Evolutionary conservation across 2,113 vertebrate species (phyloP), one percentile per base, ranked within the genome.

Genomic region (Nycticorax nycticorax): DNA sequence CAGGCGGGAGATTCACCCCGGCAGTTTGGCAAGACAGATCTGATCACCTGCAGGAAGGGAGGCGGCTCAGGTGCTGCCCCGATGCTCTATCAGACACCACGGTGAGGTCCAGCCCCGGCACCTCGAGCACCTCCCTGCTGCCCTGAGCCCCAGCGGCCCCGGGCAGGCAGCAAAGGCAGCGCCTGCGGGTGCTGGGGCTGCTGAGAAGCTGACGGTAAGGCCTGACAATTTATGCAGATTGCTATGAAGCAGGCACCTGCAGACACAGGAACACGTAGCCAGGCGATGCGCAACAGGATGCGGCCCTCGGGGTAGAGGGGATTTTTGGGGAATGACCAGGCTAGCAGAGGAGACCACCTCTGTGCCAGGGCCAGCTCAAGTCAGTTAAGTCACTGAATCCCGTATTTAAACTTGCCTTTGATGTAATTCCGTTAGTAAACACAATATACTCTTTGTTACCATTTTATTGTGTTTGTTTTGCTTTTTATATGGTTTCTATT

Each of bases 1-100:
- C 24, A 28, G 79, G 53, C 48, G 53, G 62, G 62, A 69, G 43
- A 26, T 77, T 33, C 52, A 48, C 47, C n/a, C 20, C 0, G 6
- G 22, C 21, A 39, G 41, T 2, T 30, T 1, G 1, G 15, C 0
- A 1, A 66, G 56, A 45, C 48, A 2, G 5, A 16, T 4, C 0
- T 0, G 59, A 41, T 56, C 35, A 33, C 14, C 26, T 0, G 9
- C 39, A 32, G 74, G 62, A 22, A 59, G 41, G 16, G 21, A 89
- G 15, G 37, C 39, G 22, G 69, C 39, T 74, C 56, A 35, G 74
- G 35, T 22, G 48, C 48, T 81, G 84, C 12, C 60, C 67, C 4
- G 1, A 0, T 12, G 52, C 50, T 53, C 32, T 37, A 30, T 4
- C 10, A 5, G 10, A 50, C 67, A 26, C 37, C 2, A 4, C 47